Base-by-base conservation (phyloP, 92 coral and sea anemone genomes). In the Epizoanthus rinbou region DNA sequence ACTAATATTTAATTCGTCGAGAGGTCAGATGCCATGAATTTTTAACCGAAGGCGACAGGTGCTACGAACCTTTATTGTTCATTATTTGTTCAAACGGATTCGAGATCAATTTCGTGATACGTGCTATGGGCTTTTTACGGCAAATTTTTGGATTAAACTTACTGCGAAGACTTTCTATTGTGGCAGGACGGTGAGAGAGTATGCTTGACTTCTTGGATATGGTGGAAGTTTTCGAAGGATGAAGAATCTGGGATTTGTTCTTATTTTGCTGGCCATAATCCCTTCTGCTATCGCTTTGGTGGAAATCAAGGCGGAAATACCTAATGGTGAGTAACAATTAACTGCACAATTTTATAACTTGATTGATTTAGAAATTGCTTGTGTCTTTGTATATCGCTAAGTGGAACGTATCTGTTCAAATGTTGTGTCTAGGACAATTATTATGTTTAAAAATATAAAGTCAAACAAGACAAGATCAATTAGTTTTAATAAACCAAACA, bases 11-110 rank as follows among this genome's bases (percentile, higher is more conserved):
- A 14, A 60, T 37, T 31, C n/a, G 62, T 15, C 53, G 24, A 76
- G 81, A 59, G 82, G 71, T 78, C 70, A 60, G 71, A 60, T 19
- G 57, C 64, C 82, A 78, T 78, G 58, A 78, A 78, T 78, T 78
- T 78, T 78, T 78, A 78, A 41, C 82, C 23, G 54, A 14, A 62
- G 25, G 54, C 54, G 28, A 41, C 82, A 78, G 82, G 82, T 78
- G 28, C 39, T 78, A 22, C 4, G 69, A 11, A 10, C 13, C 3
- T 78, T 59, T 23, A 62, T 43, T 11, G 21, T 63, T 62, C 71
- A 78, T 78, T 41, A 23, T 35, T 11, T 39, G 8, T n/a, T 37
- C 28, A 78, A 41, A 57, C 43, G 70, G 82, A 60, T 69, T 62
- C 8, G 82, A 62, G 37, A 14, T 39, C 15, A 11, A 39, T 52